Conservation (phyloP, 2,888 invertebrate genomes). For the Meiosimyza platycephala region DNA sequence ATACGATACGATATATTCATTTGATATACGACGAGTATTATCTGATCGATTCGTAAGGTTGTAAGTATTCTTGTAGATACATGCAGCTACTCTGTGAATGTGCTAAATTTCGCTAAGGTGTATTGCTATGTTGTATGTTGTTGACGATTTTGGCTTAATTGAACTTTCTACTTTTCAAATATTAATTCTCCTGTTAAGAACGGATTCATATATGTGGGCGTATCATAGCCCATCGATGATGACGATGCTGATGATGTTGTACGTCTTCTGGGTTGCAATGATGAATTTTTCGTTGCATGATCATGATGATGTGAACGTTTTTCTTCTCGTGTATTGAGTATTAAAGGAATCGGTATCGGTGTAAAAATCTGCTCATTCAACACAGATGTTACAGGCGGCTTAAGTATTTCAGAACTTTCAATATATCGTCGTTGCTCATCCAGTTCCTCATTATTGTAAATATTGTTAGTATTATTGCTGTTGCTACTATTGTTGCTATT, state of each 20-base stretch:
- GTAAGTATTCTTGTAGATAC: no score
- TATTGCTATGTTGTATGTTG: constrained; percentile 21
- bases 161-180: constrained; percentile 57
- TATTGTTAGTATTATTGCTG: constrained; percentile 34
- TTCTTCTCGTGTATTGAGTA: constrained; percentile 60
- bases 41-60: no score
- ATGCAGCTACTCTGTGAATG: no score
- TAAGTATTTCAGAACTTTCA: constrained; percentile 42
- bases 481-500: neutral
- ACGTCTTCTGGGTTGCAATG: constrained; percentile 48
- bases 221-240: constrained; percentile 57
- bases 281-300: constrained; percentile 50
- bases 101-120: neutral
- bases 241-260: constrained; percentile 55
- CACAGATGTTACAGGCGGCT: constrained; percentile 34
- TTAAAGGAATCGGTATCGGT: constrained; percentile 61
- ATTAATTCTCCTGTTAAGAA: constrained; percentile 62
- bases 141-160: constrained; percentile 1
- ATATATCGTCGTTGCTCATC: constrained; percentile 31
- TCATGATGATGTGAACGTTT: constrained; percentile 56
- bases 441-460: neutral
- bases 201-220: constrained; percentile 60
- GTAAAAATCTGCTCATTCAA: constrained; percentile 53
- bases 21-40: no score
- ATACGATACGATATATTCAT: no score